Percentiles rank a stretch among this genome's conserved stretches.
Conservation (phyloP, 1,140 invertebrate species). For the Trichonephila inaurata region DNA sequence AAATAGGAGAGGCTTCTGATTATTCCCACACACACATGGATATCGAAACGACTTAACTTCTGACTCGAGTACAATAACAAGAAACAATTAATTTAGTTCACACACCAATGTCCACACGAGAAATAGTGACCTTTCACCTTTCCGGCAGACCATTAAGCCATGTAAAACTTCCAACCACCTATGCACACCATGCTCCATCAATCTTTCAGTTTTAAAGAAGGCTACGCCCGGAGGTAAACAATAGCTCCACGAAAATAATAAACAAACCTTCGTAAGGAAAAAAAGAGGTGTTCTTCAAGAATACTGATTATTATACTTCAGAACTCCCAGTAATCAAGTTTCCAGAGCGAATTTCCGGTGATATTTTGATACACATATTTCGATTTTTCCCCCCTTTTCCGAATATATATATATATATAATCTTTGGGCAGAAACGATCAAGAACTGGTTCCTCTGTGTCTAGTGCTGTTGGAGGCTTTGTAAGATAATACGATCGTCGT, state of each 20-base stretch:
- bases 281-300: not conserved
- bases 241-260: conserved; percentile 49
- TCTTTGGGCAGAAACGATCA: not conserved
- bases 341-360: conserved; percentile 34
- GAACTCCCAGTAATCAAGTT: conserved; percentile 25
- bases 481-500: not conserved
- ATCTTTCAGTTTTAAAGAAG: conserved; percentile 47
- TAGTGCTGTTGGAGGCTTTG: not conserved
- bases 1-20: not conserved
- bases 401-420: not conserved
- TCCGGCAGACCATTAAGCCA: conserved; percentile 13
- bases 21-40: not conserved
- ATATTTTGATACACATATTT: conserved; percentile 17
- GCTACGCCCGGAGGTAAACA: conserved; percentile 42
- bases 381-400: not conserved
- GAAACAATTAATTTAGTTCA: not conserved
- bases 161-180: conserved; percentile 13
- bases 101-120: not conserved
- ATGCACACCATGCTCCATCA: conserved; percentile 8
- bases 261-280: not conserved
- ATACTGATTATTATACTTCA: conserved; percentile 41
- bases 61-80: not conserved
- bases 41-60: not conserved
- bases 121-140: conserved; percentile 31
- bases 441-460: conserved; percentile 2